Percentiles rank a stretch among this genome's conserved stretches.
These are phyloP conservation scores for Schizopygopsis pylzovi DNA, from an alignment of 2,797 vertebrate genomes.

Conservation along the genomic window DNA sequence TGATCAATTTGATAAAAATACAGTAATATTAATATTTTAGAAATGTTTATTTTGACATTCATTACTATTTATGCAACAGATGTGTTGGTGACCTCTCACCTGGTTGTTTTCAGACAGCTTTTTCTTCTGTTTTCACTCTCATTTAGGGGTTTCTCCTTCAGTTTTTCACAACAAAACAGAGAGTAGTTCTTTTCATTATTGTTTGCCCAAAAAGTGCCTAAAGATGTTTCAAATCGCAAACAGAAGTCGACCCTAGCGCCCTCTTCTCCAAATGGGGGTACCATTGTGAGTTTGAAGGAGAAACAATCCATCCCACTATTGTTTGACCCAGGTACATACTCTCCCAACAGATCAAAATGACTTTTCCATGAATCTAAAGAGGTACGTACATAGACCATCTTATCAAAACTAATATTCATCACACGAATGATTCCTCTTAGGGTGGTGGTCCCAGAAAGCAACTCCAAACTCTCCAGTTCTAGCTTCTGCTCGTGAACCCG, in stretches of 20 bases:
- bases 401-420: slow-evolving; percentile 90
- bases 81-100: slow-evolving; percentile 76
- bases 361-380: slow-evolving; percentile 89
- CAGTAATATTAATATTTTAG: not conserved
- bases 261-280: slow-evolving; percentile 84
- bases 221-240: slow-evolving; percentile 90
- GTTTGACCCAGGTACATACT: slow-evolving; percentile 87
- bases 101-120: slow-evolving; percentile 89
- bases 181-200: slow-evolving; percentile 88
- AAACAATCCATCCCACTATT: slow-evolving; percentile 88
- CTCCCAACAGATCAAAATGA: slow-evolving; percentile 90
- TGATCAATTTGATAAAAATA: not conserved
- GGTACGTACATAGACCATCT: slow-evolving; percentile 87
- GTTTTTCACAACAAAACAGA: slow-evolving; percentile 83
- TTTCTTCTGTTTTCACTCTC: slow-evolving; percentile 82
- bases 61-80: not conserved
- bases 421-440: slow-evolving; percentile 89
- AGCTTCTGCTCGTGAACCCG: slow-evolving; percentile 86
- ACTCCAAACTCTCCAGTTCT: slow-evolving; percentile 82
- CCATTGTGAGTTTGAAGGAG: slow-evolving; percentile 88
- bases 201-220: slow-evolving; percentile 94
- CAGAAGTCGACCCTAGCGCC: slow-evolving; percentile 91
- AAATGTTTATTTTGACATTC: not conserved
- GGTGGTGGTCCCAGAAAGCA: slow-evolving; percentile 82
- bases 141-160: slow-evolving; percentile 68